Percentiles rank a stretch among this genome's conserved stretches.
phyloP scores from a whole-genome alignment of 2,797 vertebrate species.

The Denticeps clupeoides region DNA sequence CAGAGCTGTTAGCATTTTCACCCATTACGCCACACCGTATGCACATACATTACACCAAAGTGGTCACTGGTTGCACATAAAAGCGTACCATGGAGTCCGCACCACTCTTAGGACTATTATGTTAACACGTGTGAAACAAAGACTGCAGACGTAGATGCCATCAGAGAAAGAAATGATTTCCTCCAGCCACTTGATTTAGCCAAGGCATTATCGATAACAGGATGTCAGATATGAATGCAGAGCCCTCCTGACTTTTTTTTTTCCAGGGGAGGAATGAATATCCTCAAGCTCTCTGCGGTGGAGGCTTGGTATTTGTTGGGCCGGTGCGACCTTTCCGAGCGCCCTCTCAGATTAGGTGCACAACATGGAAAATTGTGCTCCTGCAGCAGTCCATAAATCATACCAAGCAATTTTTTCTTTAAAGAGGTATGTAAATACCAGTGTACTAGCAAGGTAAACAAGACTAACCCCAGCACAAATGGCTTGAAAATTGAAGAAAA shows the following conservation, averaged over 20 bases:
- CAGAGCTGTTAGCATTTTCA: not conserved
- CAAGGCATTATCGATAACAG: no score
- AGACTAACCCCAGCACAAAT: conserved; percentile 97
- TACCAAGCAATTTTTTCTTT: conserved; percentile 84
- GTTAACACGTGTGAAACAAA: not conserved
- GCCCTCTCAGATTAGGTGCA: conserved; percentile 95
- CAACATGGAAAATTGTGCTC: conserved; percentile 97
- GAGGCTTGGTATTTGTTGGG: conserved; percentile 92
- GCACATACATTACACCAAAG: conserved; percentile 1
- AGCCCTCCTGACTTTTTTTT: conserved; percentile 82
- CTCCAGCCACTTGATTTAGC: no score
- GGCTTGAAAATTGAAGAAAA: conserved; percentile 99
- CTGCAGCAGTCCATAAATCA: conserved; percentile 98
- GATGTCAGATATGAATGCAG: no score
- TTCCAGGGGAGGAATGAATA: conserved; percentile 82
- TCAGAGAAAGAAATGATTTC: conserved; percentile 56
- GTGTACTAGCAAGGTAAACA: conserved; percentile 98
- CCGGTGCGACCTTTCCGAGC: conserved; percentile 86
- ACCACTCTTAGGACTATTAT: not conserved
- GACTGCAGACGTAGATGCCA: not conserved
- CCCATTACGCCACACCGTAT: not conserved
- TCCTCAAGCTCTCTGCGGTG: conserved; percentile 85
- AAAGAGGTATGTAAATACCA: conserved; percentile 99
- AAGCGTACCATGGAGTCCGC: conserved; percentile 1
- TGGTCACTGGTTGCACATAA: not conserved